These are phyloP conservation scores for Acleris literana DNA, from an alignment of 2,888 invertebrate genomes.

Conservation along the genomic window DNA sequence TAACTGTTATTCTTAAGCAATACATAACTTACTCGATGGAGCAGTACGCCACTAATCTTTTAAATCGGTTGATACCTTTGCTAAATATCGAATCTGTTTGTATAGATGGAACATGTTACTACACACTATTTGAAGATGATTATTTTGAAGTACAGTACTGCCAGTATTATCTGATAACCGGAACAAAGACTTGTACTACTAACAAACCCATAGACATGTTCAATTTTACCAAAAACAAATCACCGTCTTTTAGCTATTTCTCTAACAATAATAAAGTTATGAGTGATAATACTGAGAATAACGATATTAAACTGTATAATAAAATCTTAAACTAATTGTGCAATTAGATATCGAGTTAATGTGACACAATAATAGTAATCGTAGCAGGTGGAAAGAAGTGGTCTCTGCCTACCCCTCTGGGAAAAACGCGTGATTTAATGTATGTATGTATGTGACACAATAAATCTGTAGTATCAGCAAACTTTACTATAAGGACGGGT, in stretches of 20 bases:
- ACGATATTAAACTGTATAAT: slow-evolving; percentile 50
- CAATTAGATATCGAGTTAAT: not conserved
- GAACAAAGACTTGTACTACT: slow-evolving; percentile 49
- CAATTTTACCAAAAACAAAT: slow-evolving; percentile 41
- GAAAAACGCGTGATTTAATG: too few relatives aligned
- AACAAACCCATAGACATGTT: slow-evolving; percentile 41
- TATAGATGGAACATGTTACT: slow-evolving; percentile 58
- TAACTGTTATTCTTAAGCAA: slow-evolving; percentile 46
- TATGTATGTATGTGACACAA: not conserved
- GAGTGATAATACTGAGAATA: slow-evolving; percentile 49
- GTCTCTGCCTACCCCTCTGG: too few relatives aligned
- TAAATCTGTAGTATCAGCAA: too few relatives aligned
- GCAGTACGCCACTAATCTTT: slow-evolving; percentile 54
- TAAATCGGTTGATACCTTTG: slow-evolving; percentile 54
- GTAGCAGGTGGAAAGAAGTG: too few relatives aligned
- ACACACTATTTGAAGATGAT: slow-evolving; percentile 50
- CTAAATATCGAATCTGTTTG: slow-evolving; percentile 57
- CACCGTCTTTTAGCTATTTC: slow-evolving; percentile 35
- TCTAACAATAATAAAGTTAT: slow-evolving; percentile 21
- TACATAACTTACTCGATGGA: slow-evolving; percentile 52
- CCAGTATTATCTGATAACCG: slow-evolving; percentile 56
- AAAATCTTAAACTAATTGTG: slow-evolving; percentile 42
- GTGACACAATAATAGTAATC: not conserved
- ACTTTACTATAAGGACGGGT: too few relatives aligned
- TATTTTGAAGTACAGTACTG: slow-evolving; percentile 54